phyloP scores from a whole-genome alignment of 1,140 invertebrate species.

The Drosophila arizonae region DNA sequence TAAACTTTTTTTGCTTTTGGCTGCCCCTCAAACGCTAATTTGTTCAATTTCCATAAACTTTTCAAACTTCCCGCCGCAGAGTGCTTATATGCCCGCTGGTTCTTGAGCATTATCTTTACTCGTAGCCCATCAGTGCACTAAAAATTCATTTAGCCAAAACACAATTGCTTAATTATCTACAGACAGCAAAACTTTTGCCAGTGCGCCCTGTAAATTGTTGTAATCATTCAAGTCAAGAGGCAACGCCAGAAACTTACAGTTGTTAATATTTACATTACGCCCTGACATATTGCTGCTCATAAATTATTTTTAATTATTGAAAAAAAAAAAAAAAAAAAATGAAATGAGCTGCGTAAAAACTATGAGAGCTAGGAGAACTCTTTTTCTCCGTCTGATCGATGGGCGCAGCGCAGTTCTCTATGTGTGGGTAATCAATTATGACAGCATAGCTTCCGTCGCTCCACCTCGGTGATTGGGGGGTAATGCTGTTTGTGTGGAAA shows the following conservation, averaged over 20 bases:
- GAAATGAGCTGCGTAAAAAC: constrained; percentile 19
- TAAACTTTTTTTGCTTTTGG: too few species aligned
- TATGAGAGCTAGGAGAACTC: constrained; percentile 10
- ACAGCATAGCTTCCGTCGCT: constrained; percentile 2
- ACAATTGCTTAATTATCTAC: constrained; percentile 77
- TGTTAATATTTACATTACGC: constrained; percentile 58
- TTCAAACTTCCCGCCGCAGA: not conserved
- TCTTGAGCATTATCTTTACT: not conserved
- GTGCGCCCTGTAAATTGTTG: constrained; percentile 58
- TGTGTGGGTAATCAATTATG: constrained; percentile 52
- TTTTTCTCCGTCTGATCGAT: constrained; percentile 42
- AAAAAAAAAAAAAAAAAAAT: constrained; percentile 13
- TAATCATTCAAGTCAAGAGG: constrained; percentile 56
- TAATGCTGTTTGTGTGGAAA: constrained; percentile 45
- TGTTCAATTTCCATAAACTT: not conserved
- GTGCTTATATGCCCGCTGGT: constrained; percentile 8
- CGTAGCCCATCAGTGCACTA: constrained; percentile 21
- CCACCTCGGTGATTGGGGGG: constrained; percentile 7
- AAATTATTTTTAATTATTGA: constrained; percentile 77
- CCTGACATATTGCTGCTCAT: constrained; percentile 69
- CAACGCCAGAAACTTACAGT: constrained; percentile 16
- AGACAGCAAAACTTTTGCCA: constrained; percentile 56
- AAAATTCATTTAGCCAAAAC: constrained; percentile 73
- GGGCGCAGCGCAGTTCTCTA: constrained; percentile 10
- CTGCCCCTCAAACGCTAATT: too few species aligned